Conservation (phyloP, 2,113 vertebrate species). For the Poeciliopsis occidentalis region DNA sequence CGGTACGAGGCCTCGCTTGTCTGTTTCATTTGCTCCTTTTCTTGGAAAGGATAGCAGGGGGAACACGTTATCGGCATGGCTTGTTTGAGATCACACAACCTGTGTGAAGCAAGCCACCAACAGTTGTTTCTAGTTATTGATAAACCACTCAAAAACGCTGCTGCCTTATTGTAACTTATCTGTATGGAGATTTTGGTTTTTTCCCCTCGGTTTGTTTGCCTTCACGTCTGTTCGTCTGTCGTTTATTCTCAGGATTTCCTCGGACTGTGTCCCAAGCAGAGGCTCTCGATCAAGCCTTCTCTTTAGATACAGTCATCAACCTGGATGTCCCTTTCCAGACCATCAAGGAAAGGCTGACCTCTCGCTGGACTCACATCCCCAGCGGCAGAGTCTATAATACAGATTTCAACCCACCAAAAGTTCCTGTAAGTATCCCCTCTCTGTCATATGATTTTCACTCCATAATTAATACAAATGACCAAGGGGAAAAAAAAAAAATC, state of each 20-base stretch:
- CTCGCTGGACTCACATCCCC: constrained; percentile 93
- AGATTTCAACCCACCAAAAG: constrained; percentile 94
- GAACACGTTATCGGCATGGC: background rate
- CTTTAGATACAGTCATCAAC: constrained; percentile 90
- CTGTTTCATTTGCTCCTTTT: background rate
- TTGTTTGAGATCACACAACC: background rate
- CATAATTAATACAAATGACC: background rate
- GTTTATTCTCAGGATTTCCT: constrained; percentile 85
- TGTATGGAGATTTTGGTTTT: background rate
- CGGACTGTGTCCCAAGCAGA: constrained; percentile 93
- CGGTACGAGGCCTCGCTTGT: constrained; percentile 74
- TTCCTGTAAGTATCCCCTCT: constrained; percentile 88
- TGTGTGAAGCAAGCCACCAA: background rate
- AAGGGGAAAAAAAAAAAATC: background rate
- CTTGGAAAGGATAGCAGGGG: background rate
- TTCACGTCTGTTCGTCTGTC: background rate
- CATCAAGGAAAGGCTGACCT: constrained; percentile 91
- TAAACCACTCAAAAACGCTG: background rate
- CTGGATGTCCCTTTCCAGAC: constrained; percentile 93
- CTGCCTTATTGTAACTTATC: background rate
- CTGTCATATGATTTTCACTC: no score
- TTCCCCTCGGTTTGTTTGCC: background rate
- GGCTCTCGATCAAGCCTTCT: constrained; percentile 82
- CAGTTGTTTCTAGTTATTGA: background rate
- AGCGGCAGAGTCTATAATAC: constrained; percentile 96